Evolutionary conservation across 2,797 vertebrate species (phyloP).

Genomic region (Rhyacichthys aspro): DNA sequence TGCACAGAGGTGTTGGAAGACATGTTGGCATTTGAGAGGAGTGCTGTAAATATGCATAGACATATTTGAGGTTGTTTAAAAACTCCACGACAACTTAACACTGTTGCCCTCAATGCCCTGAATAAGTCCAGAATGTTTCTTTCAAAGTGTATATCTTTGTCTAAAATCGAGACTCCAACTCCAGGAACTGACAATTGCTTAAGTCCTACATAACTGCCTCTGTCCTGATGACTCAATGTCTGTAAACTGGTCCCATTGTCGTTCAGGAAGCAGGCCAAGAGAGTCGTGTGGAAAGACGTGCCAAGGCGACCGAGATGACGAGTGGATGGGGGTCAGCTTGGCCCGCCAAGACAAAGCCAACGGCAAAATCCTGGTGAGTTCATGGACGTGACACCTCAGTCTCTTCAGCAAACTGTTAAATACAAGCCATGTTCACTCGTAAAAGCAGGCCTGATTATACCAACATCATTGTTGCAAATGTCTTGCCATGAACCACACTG

Average conservation of each 20-base stretch:
- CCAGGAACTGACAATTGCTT: slow-evolving; percentile 18
- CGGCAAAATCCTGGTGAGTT: slow-evolving; percentile 92
- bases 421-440: slow-evolving; percentile 44
- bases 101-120: background rate
- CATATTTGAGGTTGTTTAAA: background rate
- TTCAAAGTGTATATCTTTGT: slow-evolving; percentile 18
- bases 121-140: background rate
- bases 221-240: slow-evolving; percentile 46
- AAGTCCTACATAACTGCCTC: slow-evolving; percentile 17
- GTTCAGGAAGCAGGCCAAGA: slow-evolving; percentile 87
- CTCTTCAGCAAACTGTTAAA: slow-evolving; percentile 41
- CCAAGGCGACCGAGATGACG: slow-evolving; percentile 90
- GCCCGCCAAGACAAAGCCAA: slow-evolving; percentile 88
- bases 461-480: slow-evolving; percentile 67
- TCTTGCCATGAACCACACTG: slow-evolving; percentile 49
- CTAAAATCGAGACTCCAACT: slow-evolving; percentile 17
- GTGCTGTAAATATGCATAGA: background rate
- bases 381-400: slow-evolving; percentile 5
- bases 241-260: slow-evolving; percentile 59
- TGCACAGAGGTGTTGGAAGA: background rate
- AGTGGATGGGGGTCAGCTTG: slow-evolving; percentile 99
- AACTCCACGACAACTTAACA: background rate
- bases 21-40: background rate
- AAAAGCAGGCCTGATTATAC: slow-evolving; percentile 54
- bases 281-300: slow-evolving; percentile 94